Base-by-base conservation (phyloP, 2,113 vertebrate genomes). In the Nipponia nippon region DNA sequence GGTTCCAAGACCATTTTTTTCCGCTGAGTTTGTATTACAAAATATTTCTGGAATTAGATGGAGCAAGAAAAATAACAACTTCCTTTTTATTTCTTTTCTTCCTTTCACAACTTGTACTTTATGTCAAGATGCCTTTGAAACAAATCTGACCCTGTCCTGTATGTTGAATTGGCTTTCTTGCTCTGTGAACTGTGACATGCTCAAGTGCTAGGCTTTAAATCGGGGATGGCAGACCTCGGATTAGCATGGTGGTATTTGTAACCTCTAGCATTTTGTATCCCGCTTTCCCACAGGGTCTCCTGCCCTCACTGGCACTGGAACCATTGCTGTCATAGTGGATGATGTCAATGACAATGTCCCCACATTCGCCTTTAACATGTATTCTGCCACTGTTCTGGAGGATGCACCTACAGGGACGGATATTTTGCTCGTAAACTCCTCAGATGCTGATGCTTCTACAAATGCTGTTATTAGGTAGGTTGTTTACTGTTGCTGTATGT, bases 331-430 rank as follows among this genome's bases (percentile, higher is more conserved):
- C 79, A 97, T 98, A n/a, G 99, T 99, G 67, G 98, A 99, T 72
- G 99, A 99, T 62, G 92, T 99, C 93, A 99, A 99, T 56, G 99
- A 99, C 95, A 99, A 99, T 2, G 83, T 99, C 59, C 99, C 99
- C 7, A 86, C 98, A 0, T 99, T 99, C 20, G 98, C 98, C 83
- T 98, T 98, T 67, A 98, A 98, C 27, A 62, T 97, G 40, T 99
- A 99, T 97, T 98, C 98, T 89, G 99, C 99, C 78, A 97, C 98
- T 22, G 98, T 99, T 95, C 97, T 96, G 3, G 99, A 99, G 96
- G 99, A 99, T 25, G 99, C 98, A 7, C 98, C 98, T 3, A 99
- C 99, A 0, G 99, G 99, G 53, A 99, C 99, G 5, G 99, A 99
- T 42, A 99, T 99, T 83, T 97, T 99, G 42, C 93, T 99, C 36